Evolutionary conservation across 64 coral and sea anemone species (phyloP), one percentile per base, ranked within the genome.

Genomic region (Porites lutea): DNA sequence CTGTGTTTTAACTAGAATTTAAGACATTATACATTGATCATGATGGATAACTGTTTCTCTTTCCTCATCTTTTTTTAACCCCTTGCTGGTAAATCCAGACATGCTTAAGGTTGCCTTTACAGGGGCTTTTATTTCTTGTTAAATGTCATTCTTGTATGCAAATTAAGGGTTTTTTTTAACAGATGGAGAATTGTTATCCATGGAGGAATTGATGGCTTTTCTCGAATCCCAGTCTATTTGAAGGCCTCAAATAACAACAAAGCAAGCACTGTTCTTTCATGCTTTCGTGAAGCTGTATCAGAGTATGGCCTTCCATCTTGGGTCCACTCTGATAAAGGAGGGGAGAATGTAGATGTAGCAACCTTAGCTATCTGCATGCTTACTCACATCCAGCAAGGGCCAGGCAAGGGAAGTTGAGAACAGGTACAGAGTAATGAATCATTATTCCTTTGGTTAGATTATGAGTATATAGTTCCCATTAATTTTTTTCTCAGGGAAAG

Each of bases 351-450:
- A 9, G 77, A 82, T 45, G 78, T 91, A 15, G 60, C 78, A 1
- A 65, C 77, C 20, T 91, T n/a, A n/a, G n/a, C n/a, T n/a, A 82
- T 73, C n/a, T n/a, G 73, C 60, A 82, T 91, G 78, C 64, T 91
- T 51, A 79, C 48, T 52, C 89, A 91, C 57, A 19, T 69, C 53
- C 63, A 82, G 48, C 62, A 51, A 79, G 89, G 89, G 13, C 89
- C 89, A 50, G 89, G 89, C 19, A 60, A 78, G 54, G 79, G 79
- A 48, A 91, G 89, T 64, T 83, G 78, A 83, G 74, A 59, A 91
- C 89, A 83, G 89, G 89, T 91, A 65, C 66, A 61, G 5, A n/a
- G n/a, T n/a, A n/a, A n/a, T n/a, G n/a, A n/a, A n/a, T n/a, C n/a
- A n/a, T n/a, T n/a, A n/a, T n/a, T n/a, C n/a, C n/a, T n/a, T n/a